Evolutionary conservation across 1,140 invertebrate species (phyloP), one percentile per base, ranked within the genome.

Genomic region (Apis cerana): DNA sequence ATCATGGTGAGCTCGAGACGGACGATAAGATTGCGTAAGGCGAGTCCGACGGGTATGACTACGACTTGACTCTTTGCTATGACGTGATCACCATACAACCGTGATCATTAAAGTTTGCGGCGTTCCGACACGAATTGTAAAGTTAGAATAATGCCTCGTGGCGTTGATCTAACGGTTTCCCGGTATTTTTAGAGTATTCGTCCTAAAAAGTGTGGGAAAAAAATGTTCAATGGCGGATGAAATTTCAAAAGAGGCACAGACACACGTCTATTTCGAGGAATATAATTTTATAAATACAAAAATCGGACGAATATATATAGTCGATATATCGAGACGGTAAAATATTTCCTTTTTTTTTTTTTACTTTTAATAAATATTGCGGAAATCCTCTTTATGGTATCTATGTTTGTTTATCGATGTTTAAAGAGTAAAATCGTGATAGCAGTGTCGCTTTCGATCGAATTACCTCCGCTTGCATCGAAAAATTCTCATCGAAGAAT

Each of bases 51-150:
- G 67, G 69, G 75, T 77, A 82, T 69, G 81, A 82, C 81, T 77
- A 65, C 75, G 81, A 65, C 81, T 71, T 76, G 81, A 68, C 81
- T 82, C 75, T 77, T 43, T 62, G 75, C 58, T 77, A 77, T 82
- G 81, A 82, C 81, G 81, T 77, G 81, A 82, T 77, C 81, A 78
- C 81, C 81, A 82, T 82, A 78, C 81, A 78, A 71, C 81, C 59
- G 33, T 69, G 81, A 71, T 82, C 81, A 82, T 82, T 82, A 82
- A 82, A 43, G 58, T 82, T 67, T 61, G 65, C 81, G 67, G 59
- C 75, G 67, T 76, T 77, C 75, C 75, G 81, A 78, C 81, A 77
- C 81, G 81, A 82, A 78, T 82, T 82, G 81, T 82, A 70, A 82
- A 77, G 80, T 82, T 82, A 76, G 74, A 82, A 82, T 82, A 82